A percentile compares a stretch with the other conserved stretches of the same genome.
These are phyloP conservation scores for Diloba caeruleocephala DNA, from an alignment of 2,888 invertebrate species.

Conservation along the genomic window DNA sequence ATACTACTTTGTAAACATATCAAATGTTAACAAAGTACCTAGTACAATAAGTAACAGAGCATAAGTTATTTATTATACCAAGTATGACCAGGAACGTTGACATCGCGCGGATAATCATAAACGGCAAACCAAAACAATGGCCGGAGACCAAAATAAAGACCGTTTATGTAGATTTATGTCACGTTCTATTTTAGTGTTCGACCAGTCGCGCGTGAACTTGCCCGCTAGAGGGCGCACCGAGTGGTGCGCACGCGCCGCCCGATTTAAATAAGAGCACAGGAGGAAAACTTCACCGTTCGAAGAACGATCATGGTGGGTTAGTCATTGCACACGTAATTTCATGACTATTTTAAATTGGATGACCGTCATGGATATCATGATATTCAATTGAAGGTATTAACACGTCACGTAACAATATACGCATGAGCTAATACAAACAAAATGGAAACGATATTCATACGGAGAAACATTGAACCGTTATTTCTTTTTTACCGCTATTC, in stretches of 20 bases:
- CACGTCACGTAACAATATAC: constrained; percentile 14
- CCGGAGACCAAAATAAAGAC: constrained; percentile 74
- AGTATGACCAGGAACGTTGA: constrained; percentile 42
- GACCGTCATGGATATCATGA: constrained; percentile 37
- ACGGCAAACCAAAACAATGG: constrained; percentile 66
- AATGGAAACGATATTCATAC: not conserved
- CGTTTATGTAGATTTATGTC: constrained; percentile 87
- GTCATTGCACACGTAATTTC: constrained; percentile 52
- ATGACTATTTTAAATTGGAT: constrained; percentile 46
- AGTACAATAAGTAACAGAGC: constrained; percentile 9
- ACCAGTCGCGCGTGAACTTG: constrained; percentile 78
- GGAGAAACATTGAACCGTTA: constrained; percentile 7
- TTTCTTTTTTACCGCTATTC: too few relatives aligned
- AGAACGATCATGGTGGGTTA: constrained; percentile 54
- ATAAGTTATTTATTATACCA: constrained; percentile 32
- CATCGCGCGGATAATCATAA: constrained; percentile 47
- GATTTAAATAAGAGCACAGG: constrained; percentile 52
- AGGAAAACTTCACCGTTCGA: constrained; percentile 62
- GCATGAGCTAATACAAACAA: constrained; percentile 8
- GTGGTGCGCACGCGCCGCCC: constrained; percentile 60
- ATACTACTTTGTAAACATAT: constrained; percentile 38
- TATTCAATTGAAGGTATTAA: constrained; percentile 25
- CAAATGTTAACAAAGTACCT: constrained; percentile 27
- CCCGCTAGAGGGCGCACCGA: constrained; percentile 66
- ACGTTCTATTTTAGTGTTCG: constrained; percentile 80